Evolutionary conservation across 2,888 invertebrate species (phyloP), one percentile per base, ranked within the genome.

Genomic region (Sinentomon sp.): DNA sequence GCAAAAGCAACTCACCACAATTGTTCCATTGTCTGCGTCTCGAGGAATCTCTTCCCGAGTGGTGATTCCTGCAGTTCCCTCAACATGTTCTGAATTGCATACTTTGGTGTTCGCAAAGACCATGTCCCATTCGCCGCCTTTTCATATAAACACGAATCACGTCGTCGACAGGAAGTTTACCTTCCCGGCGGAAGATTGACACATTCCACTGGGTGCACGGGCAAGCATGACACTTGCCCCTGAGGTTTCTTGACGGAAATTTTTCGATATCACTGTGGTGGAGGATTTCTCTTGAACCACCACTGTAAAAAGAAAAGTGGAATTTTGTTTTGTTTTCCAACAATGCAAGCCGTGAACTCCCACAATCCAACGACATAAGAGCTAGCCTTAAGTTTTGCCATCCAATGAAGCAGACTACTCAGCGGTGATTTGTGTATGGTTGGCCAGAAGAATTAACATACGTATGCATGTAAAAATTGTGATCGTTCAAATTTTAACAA

Each of bases 41-140:
- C 72, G 33, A 87, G 59, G 53, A 87, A 80, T 36, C 60, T 60
- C 47, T 68, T 68, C 16, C 89, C 87, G 45, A 70, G 59, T 3
- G 73, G 71, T 17, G 77, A 68, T 46, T 82, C 80, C 53, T 87
- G 87, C 33, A 77, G 58, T 40, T 83, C 80, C 43, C 78, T 68
- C 34, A 97, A 57, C 59, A 94, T 82, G 55, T 82, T 80, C 55
- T 94, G 89, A 31, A 97, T 61, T 47, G 83, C 82, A 54, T 97
- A 97, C 54, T 97, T 97, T 12, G 12, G 78, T 71, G 52, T 85
- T 87, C 30, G 77, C 71, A 17, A 80, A 76, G 5, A 76, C 64
- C 56, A 83, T 89, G 47, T 92, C 87, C 56, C 70, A 92, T 43
- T 80, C 72, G 29, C 92, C 63, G 6, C 20, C 22, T n/a, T 45